Conservation (phyloP, 1,140 invertebrate species). For the Rhyzopertha dominica region DNA sequence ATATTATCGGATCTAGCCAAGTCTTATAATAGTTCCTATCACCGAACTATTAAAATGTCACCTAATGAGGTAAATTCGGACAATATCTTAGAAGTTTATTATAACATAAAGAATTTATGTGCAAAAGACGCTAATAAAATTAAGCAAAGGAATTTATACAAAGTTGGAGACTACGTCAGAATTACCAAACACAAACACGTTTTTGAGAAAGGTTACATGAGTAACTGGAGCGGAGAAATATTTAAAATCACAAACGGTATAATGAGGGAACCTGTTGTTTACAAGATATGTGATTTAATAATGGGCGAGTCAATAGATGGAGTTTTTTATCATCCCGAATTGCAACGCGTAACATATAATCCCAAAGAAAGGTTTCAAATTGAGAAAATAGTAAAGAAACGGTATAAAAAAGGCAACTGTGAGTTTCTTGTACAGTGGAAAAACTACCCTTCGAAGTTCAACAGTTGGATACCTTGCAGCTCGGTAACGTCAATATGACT, state of each 20-base stretch:
- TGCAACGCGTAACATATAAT: not conserved
- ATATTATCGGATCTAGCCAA: constrained; percentile 38
- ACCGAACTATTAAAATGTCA: constrained; percentile 32
- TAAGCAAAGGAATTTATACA: constrained; percentile 3
- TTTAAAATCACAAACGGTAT: constrained; percentile 35
- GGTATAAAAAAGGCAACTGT: not conserved
- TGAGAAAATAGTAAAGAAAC: constrained; percentile 2
- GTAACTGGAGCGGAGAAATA: constrained; percentile 40
- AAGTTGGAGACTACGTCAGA: constrained; percentile 24
- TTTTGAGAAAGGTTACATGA: constrained; percentile 32
- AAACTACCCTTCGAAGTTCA: constrained; percentile 1
- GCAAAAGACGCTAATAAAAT: constrained; percentile 13
- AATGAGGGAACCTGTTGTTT: constrained; percentile 25
- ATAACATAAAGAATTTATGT: constrained; percentile 32
- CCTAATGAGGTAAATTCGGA: constrained; percentile 32
- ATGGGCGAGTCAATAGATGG: constrained; percentile 27
- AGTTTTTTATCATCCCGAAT: constrained; percentile 30
- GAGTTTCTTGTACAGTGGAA: constrained; percentile 6
- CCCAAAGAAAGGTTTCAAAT: not conserved
- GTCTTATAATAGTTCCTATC: constrained; percentile 37
- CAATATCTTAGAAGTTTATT: constrained; percentile 37
- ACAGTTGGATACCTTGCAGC: constrained; percentile 2
- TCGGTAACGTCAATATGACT: constrained; percentile 6
- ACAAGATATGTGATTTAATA: constrained; percentile 35
- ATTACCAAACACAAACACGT: constrained; percentile 23